Evolutionary conservation across 2,888 invertebrate genomes (phyloP), one percentile per base, ranked within the genome.

Genomic region (Synanthedon vespiformis): DNA sequence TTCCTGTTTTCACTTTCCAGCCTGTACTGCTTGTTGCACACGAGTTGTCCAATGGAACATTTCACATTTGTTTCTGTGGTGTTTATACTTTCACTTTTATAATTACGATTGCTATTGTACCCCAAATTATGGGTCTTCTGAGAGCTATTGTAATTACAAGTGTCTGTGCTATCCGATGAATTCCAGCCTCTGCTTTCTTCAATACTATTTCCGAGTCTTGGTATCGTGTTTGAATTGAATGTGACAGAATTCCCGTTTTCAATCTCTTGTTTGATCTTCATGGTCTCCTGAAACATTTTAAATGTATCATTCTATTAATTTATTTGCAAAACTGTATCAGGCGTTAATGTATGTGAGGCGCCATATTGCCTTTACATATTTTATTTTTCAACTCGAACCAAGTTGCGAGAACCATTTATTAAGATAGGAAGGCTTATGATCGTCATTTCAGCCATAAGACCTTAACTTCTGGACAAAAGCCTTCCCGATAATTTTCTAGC

Each of bases 11-110:
- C 67, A 52, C 65, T 67, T 61, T 77, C 79, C 58, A 85, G 70
- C 60, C 73, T 69, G 59, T 81, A 86, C 57, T 80, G 83, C 56
- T 62, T 72, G 61, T 86, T 85, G 63, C 77, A 86, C 59, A 85
- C 77, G 48, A 70, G 61, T 53, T 71, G 73, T 47, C 61, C 57
- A 56, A 64, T 64, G 48, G 67, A 54, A 48, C 55, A 56, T 51
- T 48, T 56, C 49, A 50, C 50, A 48, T 48, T 22, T 12, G 16
- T 48, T 48, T 22, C 22, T n/a, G 13, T 12, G 16, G 12, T 16
- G 50, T 65, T 68, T 40, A 58, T 58, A 60, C 61, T 70, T 60
- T 67, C 65, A 59, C 56, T 64, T 47, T 64, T 58, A 47, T 62
- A 61, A 56, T 69, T 76, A 62, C 61, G 69, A 62, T 68, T 74